A percentile compares a stretch with the other conserved stretches of the same genome.
phyloP scores from a whole-genome alignment of 35 echinoderm and acorn worm genomes.

The Strongylocentrotus purpuratus region DNA sequence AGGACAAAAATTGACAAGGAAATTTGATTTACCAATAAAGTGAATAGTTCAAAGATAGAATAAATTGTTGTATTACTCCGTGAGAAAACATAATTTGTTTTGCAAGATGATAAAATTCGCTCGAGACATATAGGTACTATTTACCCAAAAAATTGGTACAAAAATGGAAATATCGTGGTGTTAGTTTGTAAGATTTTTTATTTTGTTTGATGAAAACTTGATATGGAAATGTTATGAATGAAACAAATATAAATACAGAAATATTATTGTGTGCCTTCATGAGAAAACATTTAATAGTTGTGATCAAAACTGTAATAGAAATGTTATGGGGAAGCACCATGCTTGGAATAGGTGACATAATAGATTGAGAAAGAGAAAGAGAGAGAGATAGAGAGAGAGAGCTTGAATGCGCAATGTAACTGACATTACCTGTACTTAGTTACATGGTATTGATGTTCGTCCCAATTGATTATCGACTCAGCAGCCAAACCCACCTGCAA shows the following conservation, averaged over 20 bases:
- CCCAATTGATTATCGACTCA: slow-evolving; percentile 2
- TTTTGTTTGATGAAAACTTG: no score
- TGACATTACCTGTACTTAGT: not conserved
- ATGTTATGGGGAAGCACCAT: not conserved
- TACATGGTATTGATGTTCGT: slow-evolving; percentile 36
- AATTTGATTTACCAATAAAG: no score
- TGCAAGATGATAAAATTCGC: no score
- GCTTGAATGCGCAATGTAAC: not conserved
- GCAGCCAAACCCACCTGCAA: slow-evolving; percentile 36
- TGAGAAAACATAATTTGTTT: no score
- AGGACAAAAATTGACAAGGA: no score
- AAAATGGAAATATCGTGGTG: no score
- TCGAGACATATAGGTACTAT: no score
- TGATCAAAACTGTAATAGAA: not conserved
- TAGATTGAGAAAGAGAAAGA: not conserved
- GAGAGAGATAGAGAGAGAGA: not conserved
- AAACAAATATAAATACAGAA: not conserved
- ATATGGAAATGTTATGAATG: no score
- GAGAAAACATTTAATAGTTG: not conserved
- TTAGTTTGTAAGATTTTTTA: no score
- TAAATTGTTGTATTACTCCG: no score
- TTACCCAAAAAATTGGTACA: no score
- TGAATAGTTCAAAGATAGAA: no score
- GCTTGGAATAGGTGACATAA: not conserved
- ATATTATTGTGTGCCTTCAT: not conserved